phyloP scores from a whole-genome alignment of 2,797 vertebrate species.

The Rhynchonycteris naso region DNA sequence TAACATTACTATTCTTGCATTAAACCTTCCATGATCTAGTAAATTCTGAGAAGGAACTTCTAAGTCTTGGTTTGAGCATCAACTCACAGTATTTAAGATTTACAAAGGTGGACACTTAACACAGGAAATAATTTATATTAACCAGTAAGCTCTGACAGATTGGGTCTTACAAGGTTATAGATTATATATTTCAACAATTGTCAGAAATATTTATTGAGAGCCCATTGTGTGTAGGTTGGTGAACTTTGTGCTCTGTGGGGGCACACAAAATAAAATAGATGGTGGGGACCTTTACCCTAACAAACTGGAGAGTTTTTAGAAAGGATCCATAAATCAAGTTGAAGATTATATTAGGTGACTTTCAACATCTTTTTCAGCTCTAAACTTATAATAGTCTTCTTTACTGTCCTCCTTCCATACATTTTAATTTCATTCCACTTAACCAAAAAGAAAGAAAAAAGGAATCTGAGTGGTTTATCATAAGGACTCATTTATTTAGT shows the following conservation, averaged over 20 bases:
- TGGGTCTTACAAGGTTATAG: conserved; percentile 35
- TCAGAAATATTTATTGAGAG: conserved; percentile 71
- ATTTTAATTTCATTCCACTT: conserved; percentile 28
- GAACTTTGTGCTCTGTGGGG: neutral
- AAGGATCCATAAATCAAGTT: conserved; percentile 53
- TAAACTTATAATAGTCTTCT: neutral
- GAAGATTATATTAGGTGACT: conserved; percentile 40
- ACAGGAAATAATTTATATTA: conserved; percentile 62
- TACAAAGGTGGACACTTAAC: conserved; percentile 48
- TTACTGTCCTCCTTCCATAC: neutral
- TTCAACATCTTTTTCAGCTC: neutral
- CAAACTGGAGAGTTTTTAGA: conserved; percentile 42
- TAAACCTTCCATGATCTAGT: conserved; percentile 61
- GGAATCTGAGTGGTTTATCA: neutral
- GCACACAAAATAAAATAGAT: conserved; percentile 54
- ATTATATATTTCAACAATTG: conserved; percentile 67
- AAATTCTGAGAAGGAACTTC: conserved; percentile 73
- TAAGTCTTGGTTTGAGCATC: conserved; percentile 37
- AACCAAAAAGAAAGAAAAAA: neutral
- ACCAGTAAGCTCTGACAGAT: conserved; percentile 52
- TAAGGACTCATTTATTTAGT: conserved; percentile 4
- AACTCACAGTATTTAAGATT: conserved; percentile 28
- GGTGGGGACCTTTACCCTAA: conserved; percentile 25
- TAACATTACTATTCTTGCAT: conserved; percentile 72
- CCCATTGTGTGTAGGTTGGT: conserved; percentile 13